Percentiles rank a stretch among this genome's conserved stretches.
phyloP scores from a whole-genome alignment of 2,888 invertebrate genomes.

The Epinotia brunnichana region DNA sequence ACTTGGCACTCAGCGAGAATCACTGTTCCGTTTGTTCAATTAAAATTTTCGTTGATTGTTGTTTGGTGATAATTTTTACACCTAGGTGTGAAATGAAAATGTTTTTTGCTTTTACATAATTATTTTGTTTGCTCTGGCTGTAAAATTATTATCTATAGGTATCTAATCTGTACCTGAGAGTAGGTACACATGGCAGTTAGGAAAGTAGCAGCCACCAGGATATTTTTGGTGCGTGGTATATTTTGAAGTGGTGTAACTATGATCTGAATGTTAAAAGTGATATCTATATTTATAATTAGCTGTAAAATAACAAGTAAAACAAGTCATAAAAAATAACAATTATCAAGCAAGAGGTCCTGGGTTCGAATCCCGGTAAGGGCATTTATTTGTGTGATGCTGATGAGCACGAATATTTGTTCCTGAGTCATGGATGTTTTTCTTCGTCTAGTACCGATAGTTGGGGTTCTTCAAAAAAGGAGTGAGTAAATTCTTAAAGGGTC shows the following conservation, averaged over 20 bases:
- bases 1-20: conserved; percentile 74
- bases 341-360: too few species aligned
- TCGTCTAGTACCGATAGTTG: too few species aligned
- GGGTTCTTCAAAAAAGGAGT: too few species aligned
- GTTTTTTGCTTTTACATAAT: conserved; percentile 19
- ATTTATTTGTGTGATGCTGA: too few species aligned
- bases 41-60: conserved; percentile 75
- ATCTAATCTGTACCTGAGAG: not conserved
- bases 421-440: too few species aligned
- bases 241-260: not conserved
- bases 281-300: too few species aligned
- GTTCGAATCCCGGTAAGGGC: too few species aligned
- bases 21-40: conserved; percentile 77
- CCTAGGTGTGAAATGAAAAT: conserved; percentile 30
- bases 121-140: not conserved
- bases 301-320: not conserved
- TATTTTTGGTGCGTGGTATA: too few species aligned
- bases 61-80: conserved; percentile 61
- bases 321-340: not conserved
- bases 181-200: too few species aligned
- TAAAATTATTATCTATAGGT: not conserved
- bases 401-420: too few species aligned
- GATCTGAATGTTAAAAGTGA: too few species aligned
- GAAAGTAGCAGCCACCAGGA: not conserved
- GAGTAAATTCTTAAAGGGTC: too few species aligned